phyloP scores from a whole-genome alignment of 2,113 vertebrate genomes.

The Anoura caudifer region DNA sequence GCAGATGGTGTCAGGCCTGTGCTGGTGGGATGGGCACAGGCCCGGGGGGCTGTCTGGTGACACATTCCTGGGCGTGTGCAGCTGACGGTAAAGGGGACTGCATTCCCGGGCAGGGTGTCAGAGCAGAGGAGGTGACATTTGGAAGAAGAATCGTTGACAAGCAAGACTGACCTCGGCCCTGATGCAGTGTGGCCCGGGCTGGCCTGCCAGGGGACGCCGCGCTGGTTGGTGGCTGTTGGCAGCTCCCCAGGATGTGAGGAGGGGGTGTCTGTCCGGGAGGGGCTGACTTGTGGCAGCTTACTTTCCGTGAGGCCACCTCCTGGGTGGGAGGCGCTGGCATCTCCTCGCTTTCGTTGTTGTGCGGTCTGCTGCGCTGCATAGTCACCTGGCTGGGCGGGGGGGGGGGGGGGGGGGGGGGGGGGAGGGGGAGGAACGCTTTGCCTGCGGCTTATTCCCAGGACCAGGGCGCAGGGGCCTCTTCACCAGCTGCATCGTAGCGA shows the following conservation, averaged over 20 bases:
- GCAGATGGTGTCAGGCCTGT: background rate
- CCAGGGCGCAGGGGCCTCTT: too few species aligned
- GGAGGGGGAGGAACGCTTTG: too few species aligned
- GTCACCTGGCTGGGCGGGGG: too few species aligned
- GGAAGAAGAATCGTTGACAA: rapidly evolving
- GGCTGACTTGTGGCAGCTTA: rapidly evolving
- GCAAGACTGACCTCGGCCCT: rapidly evolving
- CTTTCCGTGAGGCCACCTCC: too few species aligned
- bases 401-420: too few species aligned
- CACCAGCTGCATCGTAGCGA: too few species aligned
- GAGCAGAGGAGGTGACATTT: background rate
- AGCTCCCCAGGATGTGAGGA: background rate
- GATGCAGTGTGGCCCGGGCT: background rate
- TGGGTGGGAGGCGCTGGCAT: rapidly evolving
- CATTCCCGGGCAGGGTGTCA: background rate
- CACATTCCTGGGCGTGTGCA: background rate
- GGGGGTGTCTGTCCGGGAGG: background rate
- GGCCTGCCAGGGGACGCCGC: rapidly evolving
- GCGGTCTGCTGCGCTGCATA: rapidly evolving
- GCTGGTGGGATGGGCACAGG: rapidly evolving
- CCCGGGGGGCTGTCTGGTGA: too few species aligned
- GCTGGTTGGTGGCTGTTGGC: background rate
- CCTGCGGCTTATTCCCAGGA: rapidly evolving
- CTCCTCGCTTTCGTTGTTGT: rapidly evolving
- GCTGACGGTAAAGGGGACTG: background rate